A percentile compares a stretch with the other conserved stretches of the same genome.
phyloP scores from a whole-genome alignment of 2,113 vertebrate genomes.

The Vombatus ursinus region DNA sequence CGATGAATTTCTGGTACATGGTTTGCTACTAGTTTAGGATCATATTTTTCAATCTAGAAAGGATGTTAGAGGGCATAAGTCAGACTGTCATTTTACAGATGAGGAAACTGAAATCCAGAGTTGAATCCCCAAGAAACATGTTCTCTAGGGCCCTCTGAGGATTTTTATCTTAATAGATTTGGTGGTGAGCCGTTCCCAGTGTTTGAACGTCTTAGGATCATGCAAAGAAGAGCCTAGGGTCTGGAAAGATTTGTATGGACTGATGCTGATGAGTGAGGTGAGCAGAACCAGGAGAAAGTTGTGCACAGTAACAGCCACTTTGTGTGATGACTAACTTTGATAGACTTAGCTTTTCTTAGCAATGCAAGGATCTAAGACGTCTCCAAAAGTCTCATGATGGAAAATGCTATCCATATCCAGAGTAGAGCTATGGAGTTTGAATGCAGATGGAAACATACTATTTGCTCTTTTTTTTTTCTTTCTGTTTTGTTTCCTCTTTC shows the following conservation, averaged over 20 bases:
- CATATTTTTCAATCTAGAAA: not conserved
- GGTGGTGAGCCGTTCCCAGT: not conserved
- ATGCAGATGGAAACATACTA: no score
- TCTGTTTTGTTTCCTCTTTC: no score
- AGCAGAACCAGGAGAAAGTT: no score
- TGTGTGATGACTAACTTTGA: no score
- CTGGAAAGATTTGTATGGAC: not conserved
- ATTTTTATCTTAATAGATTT: not conserved
- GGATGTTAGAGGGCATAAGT: not conserved
- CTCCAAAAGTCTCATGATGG: no score
- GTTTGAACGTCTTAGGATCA: not conserved
- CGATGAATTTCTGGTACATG: not conserved
- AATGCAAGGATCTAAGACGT: no score
- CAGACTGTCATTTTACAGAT: not conserved
- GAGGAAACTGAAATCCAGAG: not conserved
- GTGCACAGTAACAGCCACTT: no score
- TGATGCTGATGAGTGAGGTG: no score
- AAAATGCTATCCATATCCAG: no score
- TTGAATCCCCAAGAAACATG: not conserved
- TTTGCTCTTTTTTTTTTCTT: no score
- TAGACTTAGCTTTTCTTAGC: no score
- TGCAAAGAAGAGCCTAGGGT: not conserved
- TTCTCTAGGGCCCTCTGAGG: not conserved
- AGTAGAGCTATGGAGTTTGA: no score
- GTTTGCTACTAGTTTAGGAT: not conserved